Base-by-base conservation (phyloP, 2,797 vertebrate genomes). In the Pteropus rufus region DNA sequence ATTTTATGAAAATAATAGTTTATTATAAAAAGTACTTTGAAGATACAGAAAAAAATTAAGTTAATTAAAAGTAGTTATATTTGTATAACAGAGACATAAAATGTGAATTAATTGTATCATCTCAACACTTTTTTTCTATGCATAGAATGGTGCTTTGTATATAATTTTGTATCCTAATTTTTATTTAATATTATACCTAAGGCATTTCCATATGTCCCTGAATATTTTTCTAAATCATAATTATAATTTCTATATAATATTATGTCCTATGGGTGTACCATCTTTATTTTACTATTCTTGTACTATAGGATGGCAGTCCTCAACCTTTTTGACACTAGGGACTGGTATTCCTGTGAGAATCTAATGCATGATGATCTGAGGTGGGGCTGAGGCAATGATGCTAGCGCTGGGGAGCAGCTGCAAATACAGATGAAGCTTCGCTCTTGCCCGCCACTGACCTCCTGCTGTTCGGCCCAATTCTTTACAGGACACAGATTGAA, bases 211-310 rank as follows among this genome's bases (percentile, higher is more conserved):
- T 0, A 9, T 60, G 18, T 34, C 34, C 31, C 3, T 18, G 65
- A 52, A 62, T 91, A 75, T 46, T 84, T 91, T 92, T 73, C 65
- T 91, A 54, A 95, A 95, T 76, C 69, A 49, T 5, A 46, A 69
- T 69, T 67, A 54, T 56, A 89, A 24, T 79, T 96, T n/a, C 7
- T 88, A 9, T n/a, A 69, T 84, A 67, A 73, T 46, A 24, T 83
- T 60, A 58, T 73, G 31, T 15, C 26, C 54, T 31, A 75, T 34
- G 18, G 92, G 31, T 94, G 7, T 44, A 85, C 26, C 44, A 76
- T 56, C 49, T 81, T 94, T 79, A 64, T 70, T 85, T 91, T 52
- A 91, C 1, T 69, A 69, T 91, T 87, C 39, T 5, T 87, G 7
- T 67, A 54, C 12, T 36, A 23, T 19, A 39, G n/a, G 2, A 10